Base-by-base conservation (phyloP, 2,113 vertebrate genomes). In the Nycticorax nycticorax region DNA sequence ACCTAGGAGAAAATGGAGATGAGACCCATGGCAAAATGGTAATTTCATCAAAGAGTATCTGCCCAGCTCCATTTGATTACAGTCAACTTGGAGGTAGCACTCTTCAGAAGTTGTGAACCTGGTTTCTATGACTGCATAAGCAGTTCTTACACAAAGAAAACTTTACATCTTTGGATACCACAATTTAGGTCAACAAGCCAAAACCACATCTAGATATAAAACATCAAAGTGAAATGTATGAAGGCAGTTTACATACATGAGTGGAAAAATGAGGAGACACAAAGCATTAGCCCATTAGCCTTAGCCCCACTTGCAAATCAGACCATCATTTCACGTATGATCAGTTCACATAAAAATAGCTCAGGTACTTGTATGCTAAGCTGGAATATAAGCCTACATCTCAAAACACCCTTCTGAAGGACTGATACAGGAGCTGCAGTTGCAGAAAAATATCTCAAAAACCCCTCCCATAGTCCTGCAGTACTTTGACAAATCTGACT, bases 271-370 rank as follows among this genome's bases (percentile, higher is more conserved):
- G 10, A 26, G 39, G 11, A 73, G 72, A 27, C 15, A 45, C 24
- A 33, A 50, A 52, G 28, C 43, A 8, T n/a, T 3, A 24, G 57
- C n/a, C n/a, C 57, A 10, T 35, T 35, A 60, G 57, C n/a, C 57
- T 60, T 60, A 45, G 35, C 52, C 53, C 14, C 8, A 7, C 47
- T 23, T 68, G 52, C 57, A 66, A 24, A 66, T 45, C 7, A 12
- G 47, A 19, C 32, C 30, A 3, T 18, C 3, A 2, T 12, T 48
- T 47, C 88, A 62, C 4, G 1, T 21, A 12, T 1, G 17, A 21
- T 17, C 43, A 30, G 63, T 22, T 62, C 39, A 10, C 21, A 12
- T 8, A 27, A 71, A 72, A 73, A 43, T 4, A 72, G 45, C 64
- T 67, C 45, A 5, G 15, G 37, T 27, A 28, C 45, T 63, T 32